Evolutionary conservation across 1,140 invertebrate genomes (phyloP), one percentile per base, ranked within the genome.

Genomic region (Drosophila lacteicornis): DNA sequence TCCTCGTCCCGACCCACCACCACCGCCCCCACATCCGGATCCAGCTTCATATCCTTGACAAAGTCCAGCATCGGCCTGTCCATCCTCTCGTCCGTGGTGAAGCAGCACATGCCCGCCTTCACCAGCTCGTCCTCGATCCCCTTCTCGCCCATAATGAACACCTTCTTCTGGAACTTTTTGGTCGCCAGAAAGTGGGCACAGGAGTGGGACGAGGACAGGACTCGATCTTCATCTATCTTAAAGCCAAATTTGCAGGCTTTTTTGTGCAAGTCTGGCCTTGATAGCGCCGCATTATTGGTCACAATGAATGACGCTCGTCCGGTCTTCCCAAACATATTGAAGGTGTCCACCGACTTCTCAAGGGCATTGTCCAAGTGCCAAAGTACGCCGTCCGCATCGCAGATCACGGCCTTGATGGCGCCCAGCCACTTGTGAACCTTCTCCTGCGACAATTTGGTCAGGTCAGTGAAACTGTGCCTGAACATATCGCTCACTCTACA

Each of bases 361-460:
- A 86, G 45, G 4, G 75, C 22, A 0, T 56, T 22, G 2, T 73
- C 11, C 2, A 80, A 57, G 33, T 78, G 49, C 85, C 85, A 90
- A 6, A 90, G 55, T 2, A 90, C 85, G 6, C 85, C 85, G 22
- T 91, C 85, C 0, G 67, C 82, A 80, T 91, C 85, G 36, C 45
- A 85, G n/a, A 90, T 59, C 8, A 90, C 56, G 17, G 71, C 58
- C 45, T 85, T 68, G 9, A 90, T 58, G 19, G 27, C 25, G 8
- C 9, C 30, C 4, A 90, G 11, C 85, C 85, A 90, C 50, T 82
- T 46, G 0, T 42, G 75, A 0, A 90, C 86, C 1, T 53, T n/a
- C 13, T 82, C 33, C n/a, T 74, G 77, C 8, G 86, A 61, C 17
- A 85, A 4, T 12, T 81, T 67, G 17, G 58, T 67, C 12, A 90